These are phyloP conservation scores for Drosophila equinoxialis DNA, from an alignment of 1,140 invertebrate species.

Conservation along the genomic window DNA sequence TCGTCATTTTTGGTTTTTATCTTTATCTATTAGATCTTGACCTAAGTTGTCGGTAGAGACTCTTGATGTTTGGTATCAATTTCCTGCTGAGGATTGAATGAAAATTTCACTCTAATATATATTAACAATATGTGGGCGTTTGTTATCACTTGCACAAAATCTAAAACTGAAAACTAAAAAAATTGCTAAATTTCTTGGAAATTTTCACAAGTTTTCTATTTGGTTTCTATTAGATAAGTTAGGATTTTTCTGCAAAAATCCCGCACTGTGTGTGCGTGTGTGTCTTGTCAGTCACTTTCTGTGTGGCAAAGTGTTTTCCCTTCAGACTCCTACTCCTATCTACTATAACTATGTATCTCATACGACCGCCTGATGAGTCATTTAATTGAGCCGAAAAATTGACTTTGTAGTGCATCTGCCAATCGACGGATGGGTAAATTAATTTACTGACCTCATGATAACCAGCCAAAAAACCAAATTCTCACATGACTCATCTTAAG, in stretches of 20 bases:
- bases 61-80: constrained; percentile 72
- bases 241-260: constrained; percentile 61
- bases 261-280: constrained; percentile 44
- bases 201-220: constrained; percentile 35
- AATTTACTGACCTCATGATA: constrained; percentile 73
- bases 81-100: constrained; percentile 75
- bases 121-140: constrained; percentile 55
- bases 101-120: constrained; percentile 46
- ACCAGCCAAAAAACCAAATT: constrained; percentile 30
- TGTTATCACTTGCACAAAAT: constrained; percentile 54
- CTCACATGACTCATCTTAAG: constrained; percentile 56
- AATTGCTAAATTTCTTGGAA: constrained; percentile 69
- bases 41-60: constrained; percentile 44
- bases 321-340: constrained; percentile 2
- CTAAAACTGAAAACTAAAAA: constrained; percentile 36
- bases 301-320: constrained; percentile 52
- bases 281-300: constrained; percentile 30
- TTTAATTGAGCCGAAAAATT: constrained; percentile 77
- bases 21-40: constrained; percentile 54
- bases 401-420: constrained; percentile 52
- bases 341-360: constrained; percentile 22
- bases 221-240: not conserved
- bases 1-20: constrained; percentile 20
- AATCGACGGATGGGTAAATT: constrained; percentile 58
- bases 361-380: constrained; percentile 67